These are phyloP conservation scores for Lordiphosa mommai DNA, from an alignment of 1,140 invertebrate species.

Conservation along the genomic window DNA sequence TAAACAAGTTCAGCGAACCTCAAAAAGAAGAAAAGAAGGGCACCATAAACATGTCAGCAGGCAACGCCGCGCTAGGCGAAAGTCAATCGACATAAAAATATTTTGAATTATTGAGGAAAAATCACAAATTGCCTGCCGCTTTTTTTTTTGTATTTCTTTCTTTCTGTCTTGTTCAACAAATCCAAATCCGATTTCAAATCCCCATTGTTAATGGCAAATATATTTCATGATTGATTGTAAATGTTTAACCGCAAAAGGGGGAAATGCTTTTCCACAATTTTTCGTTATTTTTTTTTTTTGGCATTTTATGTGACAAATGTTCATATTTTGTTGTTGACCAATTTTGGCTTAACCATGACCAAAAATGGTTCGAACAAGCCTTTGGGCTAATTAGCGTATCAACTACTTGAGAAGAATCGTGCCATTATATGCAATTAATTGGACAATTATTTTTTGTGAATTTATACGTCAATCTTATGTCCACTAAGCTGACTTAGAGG, in stretches of 20 bases:
- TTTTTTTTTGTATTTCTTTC: background rate
- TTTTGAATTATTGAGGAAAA: slow-evolving; percentile 60
- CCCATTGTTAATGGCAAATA: slow-evolving; percentile 58
- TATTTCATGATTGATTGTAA: slow-evolving; percentile 63
- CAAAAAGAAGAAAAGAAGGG: slow-evolving; percentile 13
- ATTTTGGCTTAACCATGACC: background rate
- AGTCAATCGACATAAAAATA: slow-evolving; percentile 40
- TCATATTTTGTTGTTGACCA: slow-evolving; percentile 1
- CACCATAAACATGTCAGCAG: slow-evolving; percentile 28
- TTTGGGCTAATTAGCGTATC: slow-evolving; percentile 23
- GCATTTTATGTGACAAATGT: slow-evolving; percentile 1
- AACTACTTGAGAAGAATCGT: background rate
- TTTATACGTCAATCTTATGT: slow-evolving; percentile 24
- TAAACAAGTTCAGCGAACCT: slow-evolving; percentile 54
- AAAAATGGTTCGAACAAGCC: background rate
- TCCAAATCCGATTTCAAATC: slow-evolving; percentile 25
- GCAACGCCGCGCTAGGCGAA: slow-evolving; percentile 44
- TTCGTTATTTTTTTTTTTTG: background rate
- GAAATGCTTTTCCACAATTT: background rate
- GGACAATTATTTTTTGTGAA: slow-evolving; percentile 7
- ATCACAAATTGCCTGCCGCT: slow-evolving; percentile 47
- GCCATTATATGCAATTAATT: slow-evolving; percentile 27
- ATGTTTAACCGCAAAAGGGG: background rate
- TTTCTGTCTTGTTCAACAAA: background rate
- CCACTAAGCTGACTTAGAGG: background rate